Conservation (phyloP, 2,797 vertebrate species). For the Macroramphosus scolopax region DNA sequence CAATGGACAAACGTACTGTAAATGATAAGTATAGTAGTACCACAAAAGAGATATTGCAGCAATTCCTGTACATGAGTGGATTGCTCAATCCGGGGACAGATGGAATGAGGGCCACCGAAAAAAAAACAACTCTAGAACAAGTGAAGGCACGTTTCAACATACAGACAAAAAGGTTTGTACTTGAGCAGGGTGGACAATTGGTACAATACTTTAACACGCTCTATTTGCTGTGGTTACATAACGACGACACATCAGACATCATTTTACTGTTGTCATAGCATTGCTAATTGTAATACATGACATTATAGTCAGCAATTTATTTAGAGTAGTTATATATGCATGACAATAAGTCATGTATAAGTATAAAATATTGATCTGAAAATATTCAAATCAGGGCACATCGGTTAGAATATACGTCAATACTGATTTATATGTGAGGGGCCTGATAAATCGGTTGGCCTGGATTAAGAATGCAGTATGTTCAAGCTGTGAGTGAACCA, state of each 20-base stretch:
- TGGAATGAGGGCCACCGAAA: neutral
- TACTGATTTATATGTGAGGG: too few species aligned
- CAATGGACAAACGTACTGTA: neutral
- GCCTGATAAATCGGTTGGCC: too few species aligned
- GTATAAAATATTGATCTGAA: too few species aligned
- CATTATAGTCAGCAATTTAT: too few species aligned
- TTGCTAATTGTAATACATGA: too few species aligned
- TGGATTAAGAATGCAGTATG: too few species aligned
- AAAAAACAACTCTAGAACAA: neutral
- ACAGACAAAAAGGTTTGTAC: constrained; percentile 4
- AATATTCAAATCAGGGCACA: too few species aligned
- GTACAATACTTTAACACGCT: neutral
- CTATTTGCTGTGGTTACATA: constrained; percentile 22
- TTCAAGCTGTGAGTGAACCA: neutral
- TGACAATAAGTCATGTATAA: too few species aligned
- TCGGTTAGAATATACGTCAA: too few species aligned
- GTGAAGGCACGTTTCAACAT: constrained; percentile 10
- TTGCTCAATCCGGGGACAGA: constrained; percentile 1
- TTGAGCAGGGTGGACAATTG: constrained; percentile 10
- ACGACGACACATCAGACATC: constrained; percentile 7
- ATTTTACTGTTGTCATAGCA: too few species aligned
- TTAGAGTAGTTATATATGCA: too few species aligned
- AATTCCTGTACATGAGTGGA: neutral
- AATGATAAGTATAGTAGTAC: neutral
- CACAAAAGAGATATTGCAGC: too few species aligned